phyloP scores from a whole-genome alignment of 2,113 vertebrate genomes.

The Mustelus asterias region DNA sequence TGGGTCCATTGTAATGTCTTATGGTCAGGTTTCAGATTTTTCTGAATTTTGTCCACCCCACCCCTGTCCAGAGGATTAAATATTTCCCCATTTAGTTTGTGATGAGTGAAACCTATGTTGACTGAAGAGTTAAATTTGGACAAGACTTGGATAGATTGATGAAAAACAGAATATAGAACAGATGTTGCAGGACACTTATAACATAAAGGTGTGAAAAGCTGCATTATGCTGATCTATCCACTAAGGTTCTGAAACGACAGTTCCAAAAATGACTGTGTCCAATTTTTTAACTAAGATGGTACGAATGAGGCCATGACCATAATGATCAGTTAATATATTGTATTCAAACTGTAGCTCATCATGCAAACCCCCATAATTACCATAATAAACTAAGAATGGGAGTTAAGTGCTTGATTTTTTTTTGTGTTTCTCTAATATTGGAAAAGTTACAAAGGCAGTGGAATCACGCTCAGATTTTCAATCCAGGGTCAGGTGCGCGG shows the following conservation, averaged over 20 bases:
- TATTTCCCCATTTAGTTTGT: not conserved
- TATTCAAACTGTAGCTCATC: not conserved
- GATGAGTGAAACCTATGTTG: not conserved
- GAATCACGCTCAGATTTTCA: no score
- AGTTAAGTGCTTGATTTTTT: not conserved
- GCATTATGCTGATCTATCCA: conserved; percentile 2
- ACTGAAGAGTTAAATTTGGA: not conserved
- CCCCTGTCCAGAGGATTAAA: not conserved
- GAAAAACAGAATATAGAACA: not conserved
- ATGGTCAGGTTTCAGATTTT: not conserved
- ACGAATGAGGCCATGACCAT: not conserved
- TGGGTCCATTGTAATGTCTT: not conserved
- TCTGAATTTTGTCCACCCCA: not conserved
- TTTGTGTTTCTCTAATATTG: not conserved
- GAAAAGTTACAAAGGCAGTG: not conserved
- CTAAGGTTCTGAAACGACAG: not conserved
- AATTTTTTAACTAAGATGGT: not conserved
- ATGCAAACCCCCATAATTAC: not conserved
- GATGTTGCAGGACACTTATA: not conserved
- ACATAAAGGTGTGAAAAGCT: conserved; percentile 23
- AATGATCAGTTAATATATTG: not conserved
- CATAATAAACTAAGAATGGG: not conserved
- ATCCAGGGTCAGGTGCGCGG: no score
- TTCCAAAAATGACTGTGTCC: not conserved
- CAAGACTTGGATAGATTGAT: not conserved